Evolutionary conservation across 2,797 vertebrate species (phyloP), one percentile per base, ranked within the genome.

Genomic region (Pangasius larnaudii): DNA sequence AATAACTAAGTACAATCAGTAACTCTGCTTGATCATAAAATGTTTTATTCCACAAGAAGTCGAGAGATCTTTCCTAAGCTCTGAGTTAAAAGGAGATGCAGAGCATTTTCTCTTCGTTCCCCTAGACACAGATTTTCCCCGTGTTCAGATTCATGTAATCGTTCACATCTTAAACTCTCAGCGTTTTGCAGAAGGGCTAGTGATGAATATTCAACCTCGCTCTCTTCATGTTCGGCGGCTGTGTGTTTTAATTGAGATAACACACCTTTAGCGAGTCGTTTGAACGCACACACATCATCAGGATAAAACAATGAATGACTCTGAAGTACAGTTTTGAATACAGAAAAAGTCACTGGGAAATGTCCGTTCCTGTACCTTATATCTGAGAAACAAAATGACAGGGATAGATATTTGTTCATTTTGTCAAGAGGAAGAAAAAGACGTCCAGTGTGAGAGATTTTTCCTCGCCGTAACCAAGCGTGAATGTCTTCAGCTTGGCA

Each of bases 81-180:
- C 11, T 0, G 36, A 22, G 36, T 10, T 72, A 11, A 39, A 42
- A 19, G 77, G 19, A 14, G 30, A 59, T 13, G 53, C 11, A 3
- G 5, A 33, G 27, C 27, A 18, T 30, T 69, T 63, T 1, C 59
- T 42, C 61, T 33, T 11, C 14, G 0, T 22, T 49, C 39, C n/a
- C 46, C 46, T 4, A 18, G 24, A 46, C 58, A 2, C 58, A 27
- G 36, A 46, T 63, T 63, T 63, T 63, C 58, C 19, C 16, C 10
- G 49, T 91, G 90, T 91, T 91, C 91, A 89, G 87, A 92, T 94
- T 91, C 91, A 92, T 91, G 87, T 86, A 93, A 90, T 92, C 92
- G 92, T 95, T 93, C 92, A 88, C 89, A 89, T 72, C 93, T 93
- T 91, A 93, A 93, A 89, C 85, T 19, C 75, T 69, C 85, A 51